Percentiles rank a stretch among this genome's conserved stretches.
These are phyloP conservation scores for Vollenhovia emeryi DNA, from an alignment of 1,140 invertebrate genomes.

Conservation along the genomic window DNA sequence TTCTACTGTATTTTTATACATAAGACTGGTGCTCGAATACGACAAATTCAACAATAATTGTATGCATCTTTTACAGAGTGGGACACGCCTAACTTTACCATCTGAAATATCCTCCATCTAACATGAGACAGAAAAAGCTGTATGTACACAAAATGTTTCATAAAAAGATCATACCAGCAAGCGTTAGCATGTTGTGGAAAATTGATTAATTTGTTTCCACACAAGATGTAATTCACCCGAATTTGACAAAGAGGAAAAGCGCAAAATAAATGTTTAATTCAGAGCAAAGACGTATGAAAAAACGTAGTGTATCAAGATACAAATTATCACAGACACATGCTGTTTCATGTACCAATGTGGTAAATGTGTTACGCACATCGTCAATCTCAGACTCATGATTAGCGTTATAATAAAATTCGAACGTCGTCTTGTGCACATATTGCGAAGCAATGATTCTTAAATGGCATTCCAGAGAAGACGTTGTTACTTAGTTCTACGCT, in stretches of 20 bases:
- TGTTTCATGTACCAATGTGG: constrained; percentile 1
- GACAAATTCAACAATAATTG: constrained; percentile 44
- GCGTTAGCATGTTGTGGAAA: not conserved
- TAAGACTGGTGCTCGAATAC: constrained; percentile 35
- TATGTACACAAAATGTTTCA: not conserved
- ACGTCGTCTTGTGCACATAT: constrained; percentile 5
- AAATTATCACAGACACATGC: constrained; percentile 35
- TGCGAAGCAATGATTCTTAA: constrained; percentile 19
- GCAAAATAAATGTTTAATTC: not conserved
- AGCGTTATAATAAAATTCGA: constrained; percentile 23
- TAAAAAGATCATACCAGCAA: not conserved
- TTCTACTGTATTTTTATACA: constrained; percentile 52
- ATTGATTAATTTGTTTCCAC: not conserved
- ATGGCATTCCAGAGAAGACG: constrained; percentile 14
- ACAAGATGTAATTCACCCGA: not conserved
- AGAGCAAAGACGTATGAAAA: not conserved
- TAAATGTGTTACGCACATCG: not conserved
- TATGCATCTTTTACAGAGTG: constrained; percentile 27
- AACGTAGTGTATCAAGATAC: not conserved
- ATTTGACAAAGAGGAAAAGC: constrained; percentile 1
- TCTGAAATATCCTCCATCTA: not conserved
- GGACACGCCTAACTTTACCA: constrained; percentile 45
- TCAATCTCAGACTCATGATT: not conserved
- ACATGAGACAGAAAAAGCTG: not conserved
- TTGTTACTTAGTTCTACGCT: constrained; percentile 36